Conservation (phyloP, 2,797 vertebrate genomes). For the Pipistrellus kuhlii region DNA sequence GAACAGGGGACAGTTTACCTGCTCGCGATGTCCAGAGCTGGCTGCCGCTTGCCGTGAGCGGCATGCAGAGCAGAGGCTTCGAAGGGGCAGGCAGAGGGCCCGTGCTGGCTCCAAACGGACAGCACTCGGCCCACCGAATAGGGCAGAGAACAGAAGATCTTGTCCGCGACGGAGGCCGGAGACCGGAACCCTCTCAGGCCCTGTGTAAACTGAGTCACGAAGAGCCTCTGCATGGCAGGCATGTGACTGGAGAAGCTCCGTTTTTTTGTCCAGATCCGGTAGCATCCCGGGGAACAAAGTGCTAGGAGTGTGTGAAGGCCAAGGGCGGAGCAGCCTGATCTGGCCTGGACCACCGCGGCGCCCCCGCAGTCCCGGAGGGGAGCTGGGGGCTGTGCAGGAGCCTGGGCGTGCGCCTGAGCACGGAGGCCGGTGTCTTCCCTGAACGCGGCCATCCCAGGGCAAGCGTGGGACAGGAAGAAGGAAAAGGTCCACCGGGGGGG, state of each 20-base stretch:
- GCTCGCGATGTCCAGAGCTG: slow-evolving; percentile 87
- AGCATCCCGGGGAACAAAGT: slow-evolving; percentile 89
- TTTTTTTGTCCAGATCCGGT: slow-evolving; percentile 89
- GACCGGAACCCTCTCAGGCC: slow-evolving; percentile 84
- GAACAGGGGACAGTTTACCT: slow-evolving; percentile 88
- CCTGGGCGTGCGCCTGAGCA: slow-evolving; percentile 69
- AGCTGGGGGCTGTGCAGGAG: slow-evolving; percentile 57
- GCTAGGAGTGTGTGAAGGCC: slow-evolving; percentile 91
- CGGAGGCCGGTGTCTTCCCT: slow-evolving; percentile 77
- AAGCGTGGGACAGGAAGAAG: slow-evolving; percentile 84
- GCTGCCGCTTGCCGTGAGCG: slow-evolving; percentile 82
- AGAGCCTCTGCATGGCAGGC: slow-evolving; percentile 85
- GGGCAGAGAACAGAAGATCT: slow-evolving; percentile 87
- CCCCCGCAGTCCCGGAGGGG: slow-evolving; percentile 63
- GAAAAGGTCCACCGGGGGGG: slow-evolving; percentile 86
- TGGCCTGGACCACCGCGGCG: slow-evolving; percentile 72
- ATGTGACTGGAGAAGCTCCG: slow-evolving; percentile 84
- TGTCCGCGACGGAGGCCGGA: slow-evolving; percentile 76
- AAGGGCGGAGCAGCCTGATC: slow-evolving; percentile 80
- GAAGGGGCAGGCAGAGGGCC: slow-evolving; percentile 85
- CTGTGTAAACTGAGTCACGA: slow-evolving; percentile 86
- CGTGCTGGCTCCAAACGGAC: slow-evolving; percentile 86
- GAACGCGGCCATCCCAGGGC: slow-evolving; percentile 75
- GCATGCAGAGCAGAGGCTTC: slow-evolving; percentile 88
- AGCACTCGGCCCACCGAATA: slow-evolving; percentile 86